phyloP scores from a whole-genome alignment of 1,140 invertebrate species.

The Drosophila serrata region DNA sequence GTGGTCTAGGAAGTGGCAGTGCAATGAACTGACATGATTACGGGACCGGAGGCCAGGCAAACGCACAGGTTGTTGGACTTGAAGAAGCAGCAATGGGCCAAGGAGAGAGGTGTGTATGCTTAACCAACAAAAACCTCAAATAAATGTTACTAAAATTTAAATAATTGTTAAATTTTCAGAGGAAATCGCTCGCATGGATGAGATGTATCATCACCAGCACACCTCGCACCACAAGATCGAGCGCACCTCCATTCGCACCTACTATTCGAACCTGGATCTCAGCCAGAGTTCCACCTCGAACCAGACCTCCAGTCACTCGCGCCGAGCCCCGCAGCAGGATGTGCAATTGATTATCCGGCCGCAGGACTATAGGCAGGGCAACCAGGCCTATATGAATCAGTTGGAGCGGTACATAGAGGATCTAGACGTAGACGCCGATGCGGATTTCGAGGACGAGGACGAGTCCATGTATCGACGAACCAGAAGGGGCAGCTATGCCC shows the following conservation, averaged over 20 bases:
- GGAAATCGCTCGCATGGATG: slow-evolving; percentile 88
- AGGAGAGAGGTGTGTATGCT: slow-evolving; percentile 87
- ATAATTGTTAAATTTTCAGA: slow-evolving; percentile 85
- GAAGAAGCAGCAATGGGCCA: slow-evolving; percentile 90
- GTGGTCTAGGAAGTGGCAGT: slow-evolving; percentile 26
- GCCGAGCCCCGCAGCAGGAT: slow-evolving; percentile 33
- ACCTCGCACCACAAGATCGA: slow-evolving; percentile 80
- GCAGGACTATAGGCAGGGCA: slow-evolving; percentile 40
- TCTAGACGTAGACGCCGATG: slow-evolving; percentile 64
- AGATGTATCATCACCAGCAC: slow-evolving; percentile 79
- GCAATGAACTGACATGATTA: slow-evolving; percentile 81
- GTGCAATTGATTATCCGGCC: slow-evolving; percentile 46
- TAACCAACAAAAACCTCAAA: too few relatives aligned
- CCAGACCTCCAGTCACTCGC: slow-evolving; percentile 63
- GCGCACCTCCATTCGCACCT: slow-evolving; percentile 84
- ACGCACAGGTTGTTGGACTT: slow-evolving; percentile 87
- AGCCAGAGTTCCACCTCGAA: slow-evolving; percentile 63
- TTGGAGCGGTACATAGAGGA: slow-evolving; percentile 76
- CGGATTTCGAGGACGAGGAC: slow-evolving; percentile 68
- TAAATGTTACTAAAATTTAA: background rate
- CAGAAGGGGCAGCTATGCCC: slow-evolving; percentile 66
- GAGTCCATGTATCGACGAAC: slow-evolving; percentile 60
- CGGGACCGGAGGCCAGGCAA: slow-evolving; percentile 78
- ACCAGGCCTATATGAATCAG: slow-evolving; percentile 68
- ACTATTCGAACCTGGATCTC: slow-evolving; percentile 82